Percentiles rank a stretch among this genome's conserved stretches.
phyloP scores from a whole-genome alignment of 2,797 vertebrate genomes.

The Neoniphon sammara region DNA sequence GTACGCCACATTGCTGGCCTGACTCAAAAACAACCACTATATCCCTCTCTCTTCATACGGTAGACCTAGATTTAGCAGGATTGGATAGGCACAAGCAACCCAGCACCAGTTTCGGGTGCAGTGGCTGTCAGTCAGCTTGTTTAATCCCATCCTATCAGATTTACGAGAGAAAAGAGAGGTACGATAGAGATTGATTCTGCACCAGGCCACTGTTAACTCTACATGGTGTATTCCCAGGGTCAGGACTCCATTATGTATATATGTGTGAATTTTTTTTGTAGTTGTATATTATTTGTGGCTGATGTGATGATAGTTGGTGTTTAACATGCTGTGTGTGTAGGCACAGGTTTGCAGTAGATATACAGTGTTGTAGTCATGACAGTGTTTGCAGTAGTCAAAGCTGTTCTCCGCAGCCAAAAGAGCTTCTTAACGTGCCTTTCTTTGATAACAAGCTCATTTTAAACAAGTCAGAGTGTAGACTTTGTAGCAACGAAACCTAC shows the following conservation, averaged over 20 bases:
- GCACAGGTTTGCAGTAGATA: constrained; percentile 61
- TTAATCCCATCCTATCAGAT: not conserved
- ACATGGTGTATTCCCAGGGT: constrained; percentile 31
- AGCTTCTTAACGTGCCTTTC: constrained; percentile 78
- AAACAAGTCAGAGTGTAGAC: constrained; percentile 39
- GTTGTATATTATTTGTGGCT: constrained; percentile 66
- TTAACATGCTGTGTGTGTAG: constrained; percentile 68
- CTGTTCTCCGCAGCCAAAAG: constrained; percentile 44
- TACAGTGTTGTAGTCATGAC: constrained; percentile 60
- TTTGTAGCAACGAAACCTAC: constrained; percentile 25
- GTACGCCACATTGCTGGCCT: not conserved
- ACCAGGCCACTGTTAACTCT: constrained; percentile 33
- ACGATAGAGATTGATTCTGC: not conserved
- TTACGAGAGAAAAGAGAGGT: not conserved
- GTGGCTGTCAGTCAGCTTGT: constrained; percentile 27
- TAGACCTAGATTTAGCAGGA: not conserved
- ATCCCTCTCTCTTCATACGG: constrained; percentile 16
- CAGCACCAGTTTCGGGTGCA: constrained; percentile 17
- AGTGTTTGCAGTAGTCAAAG: constrained; percentile 45
- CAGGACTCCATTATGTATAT: constrained; percentile 68
- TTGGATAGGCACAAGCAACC: not conserved
- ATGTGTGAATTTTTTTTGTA: constrained; percentile 53
- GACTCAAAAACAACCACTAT: not conserved
- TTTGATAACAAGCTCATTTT: constrained; percentile 53
- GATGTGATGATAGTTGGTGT: constrained; percentile 55